phyloP scores from a whole-genome alignment of 2,113 vertebrate species.

The Danionella cerebrum region DNA sequence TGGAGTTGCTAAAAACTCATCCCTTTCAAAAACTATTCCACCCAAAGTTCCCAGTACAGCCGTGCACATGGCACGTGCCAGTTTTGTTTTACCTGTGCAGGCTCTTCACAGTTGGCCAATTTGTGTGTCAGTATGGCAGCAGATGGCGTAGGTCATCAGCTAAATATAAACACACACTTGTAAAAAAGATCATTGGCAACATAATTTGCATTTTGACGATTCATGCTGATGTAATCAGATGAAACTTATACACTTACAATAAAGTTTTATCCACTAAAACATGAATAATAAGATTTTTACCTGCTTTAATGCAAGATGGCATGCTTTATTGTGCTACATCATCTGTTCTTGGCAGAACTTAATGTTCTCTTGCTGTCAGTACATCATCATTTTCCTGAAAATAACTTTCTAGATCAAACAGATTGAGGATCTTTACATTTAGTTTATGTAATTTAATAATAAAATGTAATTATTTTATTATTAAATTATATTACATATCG shows the following conservation, averaged over 20 bases:
- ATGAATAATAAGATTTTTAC: neutral
- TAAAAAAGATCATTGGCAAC: neutral
- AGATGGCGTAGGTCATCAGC: conserved; percentile 64
- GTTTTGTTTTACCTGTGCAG: conserved; percentile 43
- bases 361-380: neutral
- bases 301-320: neutral
- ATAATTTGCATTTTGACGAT: neutral
- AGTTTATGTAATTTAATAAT: too few species aligned
- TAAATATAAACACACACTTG: conserved; percentile 57
- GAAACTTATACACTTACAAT: neutral
- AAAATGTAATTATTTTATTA: too few species aligned
- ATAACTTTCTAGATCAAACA: too few species aligned
- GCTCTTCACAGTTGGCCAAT: conserved; percentile 13
- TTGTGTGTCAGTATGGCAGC: conserved; percentile 39
- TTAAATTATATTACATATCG: too few species aligned
- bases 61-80: conserved; percentile 44
- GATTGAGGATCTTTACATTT: too few species aligned
- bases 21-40: too few species aligned
- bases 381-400: neutral
- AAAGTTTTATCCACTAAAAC: neutral
- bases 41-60: conserved; percentile 3
- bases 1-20: too few species aligned
- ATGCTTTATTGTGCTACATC: neutral
- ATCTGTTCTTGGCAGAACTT: conserved; percentile 2
- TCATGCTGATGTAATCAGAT: neutral